Percentiles rank a stretch among this genome's conserved stretches.
These are phyloP conservation scores for Prenolepis imparis DNA, from an alignment of 2,888 invertebrate genomes.

Conservation along the genomic window DNA sequence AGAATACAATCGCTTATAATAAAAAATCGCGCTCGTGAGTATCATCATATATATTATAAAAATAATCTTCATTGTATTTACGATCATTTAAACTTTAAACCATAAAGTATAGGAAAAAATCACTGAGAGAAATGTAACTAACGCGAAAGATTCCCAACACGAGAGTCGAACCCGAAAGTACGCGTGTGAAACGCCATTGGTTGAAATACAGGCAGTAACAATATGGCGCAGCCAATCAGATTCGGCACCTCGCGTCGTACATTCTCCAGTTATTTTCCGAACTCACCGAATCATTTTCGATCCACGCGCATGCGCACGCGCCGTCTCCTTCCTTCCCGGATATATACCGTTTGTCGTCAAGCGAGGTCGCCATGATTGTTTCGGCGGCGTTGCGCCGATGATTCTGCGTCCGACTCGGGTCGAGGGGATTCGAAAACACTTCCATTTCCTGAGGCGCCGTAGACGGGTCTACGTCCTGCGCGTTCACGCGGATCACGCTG, in stretches of 20 bases:
- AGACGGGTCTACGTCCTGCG: slow-evolving; percentile 66
- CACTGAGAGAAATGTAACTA: too few species aligned
- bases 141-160: too few species aligned
- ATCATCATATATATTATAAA: too few species aligned
- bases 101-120: too few species aligned
- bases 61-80: too few species aligned
- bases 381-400: slow-evolving; percentile 13
- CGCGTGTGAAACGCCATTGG: neutral
- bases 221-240: neutral
- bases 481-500: slow-evolving; percentile 80
- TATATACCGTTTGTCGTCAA: slow-evolving; percentile 48
- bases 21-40: too few species aligned
- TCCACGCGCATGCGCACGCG: neutral
- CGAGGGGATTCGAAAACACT: slow-evolving; percentile 57
- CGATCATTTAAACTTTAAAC: too few species aligned
- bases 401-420: neutral
- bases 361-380: slow-evolving; percentile 49
- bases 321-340: neutral
- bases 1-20: too few species aligned
- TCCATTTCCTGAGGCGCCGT: slow-evolving; percentile 67
- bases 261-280: too few species aligned
- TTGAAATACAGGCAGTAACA: neutral
- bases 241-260: too few species aligned
- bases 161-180: too few species aligned
- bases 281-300: too few species aligned